Evolutionary conservation across 2,113 vertebrate genomes (phyloP).

Genomic region (Pangasianodon hypophthalmus): DNA sequence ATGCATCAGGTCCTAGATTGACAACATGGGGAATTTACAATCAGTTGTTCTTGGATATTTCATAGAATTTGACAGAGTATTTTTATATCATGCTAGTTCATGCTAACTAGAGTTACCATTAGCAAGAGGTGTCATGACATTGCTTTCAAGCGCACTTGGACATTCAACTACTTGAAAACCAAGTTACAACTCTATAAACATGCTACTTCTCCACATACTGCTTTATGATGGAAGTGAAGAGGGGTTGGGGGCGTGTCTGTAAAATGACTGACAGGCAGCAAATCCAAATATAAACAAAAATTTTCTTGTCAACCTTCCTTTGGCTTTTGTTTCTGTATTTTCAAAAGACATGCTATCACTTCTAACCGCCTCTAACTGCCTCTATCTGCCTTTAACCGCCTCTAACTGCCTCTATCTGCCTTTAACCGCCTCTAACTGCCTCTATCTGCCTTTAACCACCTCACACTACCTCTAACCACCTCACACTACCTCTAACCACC

Average conservation of each 20-base stretch:
- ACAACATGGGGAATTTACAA: no score
- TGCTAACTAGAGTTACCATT: background rate
- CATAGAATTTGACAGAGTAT: no score
- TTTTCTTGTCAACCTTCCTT: background rate
- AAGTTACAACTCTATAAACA: background rate
- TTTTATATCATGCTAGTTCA: no score
- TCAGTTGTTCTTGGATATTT: no score
- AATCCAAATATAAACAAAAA: background rate
- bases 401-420: background rate
- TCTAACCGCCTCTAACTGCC: background rate
- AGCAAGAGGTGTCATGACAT: background rate
- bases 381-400: background rate
- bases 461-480: no score
- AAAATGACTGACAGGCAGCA: background rate
- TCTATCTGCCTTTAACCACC: no score
- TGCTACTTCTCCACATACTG: background rate
- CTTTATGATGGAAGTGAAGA: background rate
- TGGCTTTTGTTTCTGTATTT: background rate
- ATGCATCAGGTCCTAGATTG: no score
- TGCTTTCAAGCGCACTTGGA: background rate
- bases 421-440: no score
- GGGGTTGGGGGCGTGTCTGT: background rate
- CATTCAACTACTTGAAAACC: background rate
- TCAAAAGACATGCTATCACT: background rate
- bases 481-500: no score